These are phyloP conservation scores for Tenthredo scrophulariae DNA, from an alignment of 2,888 invertebrate genomes.

Conservation along the genomic window DNA sequence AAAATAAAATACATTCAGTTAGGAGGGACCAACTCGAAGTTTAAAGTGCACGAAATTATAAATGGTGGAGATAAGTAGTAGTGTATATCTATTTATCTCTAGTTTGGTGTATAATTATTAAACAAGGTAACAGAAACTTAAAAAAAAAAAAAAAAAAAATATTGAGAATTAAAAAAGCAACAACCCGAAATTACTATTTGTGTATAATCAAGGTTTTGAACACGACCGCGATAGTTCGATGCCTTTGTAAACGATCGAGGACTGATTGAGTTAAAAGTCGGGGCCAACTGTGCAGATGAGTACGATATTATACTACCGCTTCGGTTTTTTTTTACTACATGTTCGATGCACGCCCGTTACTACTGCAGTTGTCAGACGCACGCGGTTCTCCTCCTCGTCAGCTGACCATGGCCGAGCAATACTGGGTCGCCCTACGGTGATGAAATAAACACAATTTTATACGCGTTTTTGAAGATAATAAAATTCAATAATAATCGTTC, in stretches of 20 bases:
- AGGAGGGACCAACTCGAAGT: constrained; percentile 50
- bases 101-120: neutral
- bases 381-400: constrained; percentile 36
- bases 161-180: neutral
- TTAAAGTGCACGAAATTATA: constrained; percentile 42
- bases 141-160: too few relatives aligned
- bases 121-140: neutral
- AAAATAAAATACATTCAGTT: constrained; percentile 47
- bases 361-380: constrained; percentile 43
- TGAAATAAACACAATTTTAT: neutral
- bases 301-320: neutral
- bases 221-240: neutral
- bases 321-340: neutral
- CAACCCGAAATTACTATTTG: neutral
- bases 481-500: neutral
- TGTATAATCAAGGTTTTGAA: constrained; percentile 7
- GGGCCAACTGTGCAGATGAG: constrained; percentile 2
- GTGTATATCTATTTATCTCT: constrained; percentile 8
- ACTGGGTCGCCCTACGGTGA: constrained; percentile 20
- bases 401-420: constrained; percentile 47
- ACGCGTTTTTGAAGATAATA: neutral
- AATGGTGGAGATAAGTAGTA: neutral
- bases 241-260: neutral
- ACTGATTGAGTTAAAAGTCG: neutral
- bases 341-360: constrained; percentile 17